A percentile compares a stretch with the other conserved stretches of the same genome.
phyloP scores from a whole-genome alignment of 1,140 invertebrate species.

The Drosophila funebris region DNA sequence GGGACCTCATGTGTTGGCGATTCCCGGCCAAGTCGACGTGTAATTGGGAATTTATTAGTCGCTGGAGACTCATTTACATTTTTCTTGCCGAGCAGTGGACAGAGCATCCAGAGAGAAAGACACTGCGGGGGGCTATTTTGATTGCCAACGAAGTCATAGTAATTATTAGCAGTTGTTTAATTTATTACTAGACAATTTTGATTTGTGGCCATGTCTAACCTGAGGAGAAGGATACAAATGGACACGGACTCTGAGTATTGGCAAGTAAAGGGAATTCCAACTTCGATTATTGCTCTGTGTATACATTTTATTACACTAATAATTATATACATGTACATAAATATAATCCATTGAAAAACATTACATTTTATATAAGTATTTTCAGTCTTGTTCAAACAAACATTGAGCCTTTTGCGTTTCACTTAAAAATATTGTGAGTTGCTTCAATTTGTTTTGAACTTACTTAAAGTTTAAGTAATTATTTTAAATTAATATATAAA shows the following conservation, averaged over 20 bases:
- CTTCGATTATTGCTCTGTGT: neutral
- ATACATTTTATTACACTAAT: no score
- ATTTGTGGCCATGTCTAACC: constrained; percentile 44
- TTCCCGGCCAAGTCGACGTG: constrained; percentile 58
- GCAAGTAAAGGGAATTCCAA: neutral
- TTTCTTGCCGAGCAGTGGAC: constrained; percentile 21
- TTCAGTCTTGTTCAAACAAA: no score
- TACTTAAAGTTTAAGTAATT: no score
- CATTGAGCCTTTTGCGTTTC: no score
- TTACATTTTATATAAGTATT: no score
- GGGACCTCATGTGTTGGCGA: constrained; percentile 47
- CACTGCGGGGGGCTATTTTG: constrained; percentile 17
- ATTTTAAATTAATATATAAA: no score
- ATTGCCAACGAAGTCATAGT: constrained; percentile 40
- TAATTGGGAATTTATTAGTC: constrained; percentile 81
- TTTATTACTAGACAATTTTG: constrained; percentile 70
- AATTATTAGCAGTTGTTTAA: constrained; percentile 77
- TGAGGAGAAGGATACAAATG: neutral
- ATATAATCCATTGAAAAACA: no score
- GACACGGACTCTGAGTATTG: neutral
- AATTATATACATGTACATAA: no score
- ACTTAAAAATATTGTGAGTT: no score
- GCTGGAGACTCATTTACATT: constrained; percentile 79
- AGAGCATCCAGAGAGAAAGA: neutral
- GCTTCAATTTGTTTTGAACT: no score